Base-by-base conservation (phyloP, 2,888 invertebrate genomes). In the Drosophila pseudotakahashii region DNA sequence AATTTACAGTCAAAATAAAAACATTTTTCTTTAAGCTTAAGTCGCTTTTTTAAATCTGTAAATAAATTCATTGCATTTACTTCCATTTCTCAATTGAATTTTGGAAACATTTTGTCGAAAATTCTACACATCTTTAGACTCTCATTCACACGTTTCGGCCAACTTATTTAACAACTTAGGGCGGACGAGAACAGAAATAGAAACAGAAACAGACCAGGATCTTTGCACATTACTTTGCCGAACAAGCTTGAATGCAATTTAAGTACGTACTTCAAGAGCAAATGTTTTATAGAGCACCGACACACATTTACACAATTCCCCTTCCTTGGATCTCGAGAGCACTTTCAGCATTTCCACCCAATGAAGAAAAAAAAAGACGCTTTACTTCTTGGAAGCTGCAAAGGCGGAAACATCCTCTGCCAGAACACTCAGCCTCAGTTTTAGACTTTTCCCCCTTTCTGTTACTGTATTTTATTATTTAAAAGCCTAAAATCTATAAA, bases 401-500 rank as follows among this genome's bases (percentile, higher is more conserved):
- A 57, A 47, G 71, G 36, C 45, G 54, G 58, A 71, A 72, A 45
- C 45, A 55, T 54, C 32, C 41, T 41, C 41, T 75, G 74, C 30
- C 44, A 37, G 37, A 55, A 57, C 67, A 72, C 61, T 77, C 58
- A 52, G 52, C 2, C 16, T 37, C 53, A 13, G 53, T 42, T 32
- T 36, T 26, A 16, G 51, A 7, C 51, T 16, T 23, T 26, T n/a
- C n/a, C 41, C 57, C 34, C 32, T 45, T 68, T 53, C 62, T 59
- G 57, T 39, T 61, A 19, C 76, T 82, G 82, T 82, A 70, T 78
- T 82, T 85, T 80, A 81, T 82, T 82, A 83, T 83, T 83, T 83
- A 86, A 86, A 86, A 83, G 86, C 84, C 83, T 79, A 86, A 86
- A 84, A 84, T 86, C 86, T 84, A 81, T 83, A 74, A 84, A 86